A percentile compares a stretch with the other conserved stretches of the same genome.
Evolutionary conservation across 2,797 vertebrate genomes (phyloP).

Genomic region (Calcarius lapponicus): DNA sequence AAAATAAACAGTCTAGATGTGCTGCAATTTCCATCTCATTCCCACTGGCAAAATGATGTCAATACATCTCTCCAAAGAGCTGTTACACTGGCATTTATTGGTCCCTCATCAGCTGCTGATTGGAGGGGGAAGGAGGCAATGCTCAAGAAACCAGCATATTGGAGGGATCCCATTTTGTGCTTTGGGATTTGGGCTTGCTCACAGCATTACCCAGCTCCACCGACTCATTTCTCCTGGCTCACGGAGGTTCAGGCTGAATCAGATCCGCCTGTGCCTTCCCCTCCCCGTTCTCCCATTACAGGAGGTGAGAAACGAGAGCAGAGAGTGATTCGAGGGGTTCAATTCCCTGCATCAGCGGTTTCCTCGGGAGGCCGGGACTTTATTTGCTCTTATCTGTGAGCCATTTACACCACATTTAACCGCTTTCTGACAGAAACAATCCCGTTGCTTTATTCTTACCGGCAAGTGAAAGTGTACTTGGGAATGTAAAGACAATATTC

Average conservation of each 20-base stretch:
- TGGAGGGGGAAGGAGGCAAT: slow-evolving; percentile 1
- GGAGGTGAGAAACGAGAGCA: not conserved
- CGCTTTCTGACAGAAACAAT: not conserved
- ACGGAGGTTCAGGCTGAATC: not conserved
- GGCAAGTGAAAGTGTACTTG: not conserved
- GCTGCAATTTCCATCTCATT: slow-evolving; percentile 44
- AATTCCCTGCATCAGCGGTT: not conserved
- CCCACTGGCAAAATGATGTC: slow-evolving; percentile 38
- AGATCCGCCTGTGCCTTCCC: not conserved
- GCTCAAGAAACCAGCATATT: not conserved
- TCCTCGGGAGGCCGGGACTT: not conserved
- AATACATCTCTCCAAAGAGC: slow-evolving; percentile 49
- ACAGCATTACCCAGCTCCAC: not conserved
- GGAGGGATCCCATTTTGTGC: not conserved
- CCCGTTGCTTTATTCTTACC: not conserved
- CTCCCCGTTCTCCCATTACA: not conserved
- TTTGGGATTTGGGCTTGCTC: slow-evolving; percentile 22
- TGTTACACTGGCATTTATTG: slow-evolving; percentile 42
- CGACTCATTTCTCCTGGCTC: not conserved
- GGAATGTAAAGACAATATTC: not conserved
- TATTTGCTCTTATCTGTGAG: not conserved
- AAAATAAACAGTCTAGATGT: slow-evolving; percentile 46
- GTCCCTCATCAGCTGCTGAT: not conserved
- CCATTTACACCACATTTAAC: not conserved
- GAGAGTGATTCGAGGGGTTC: not conserved